A percentile compares a stretch with the other conserved stretches of the same genome.
phyloP scores from a whole-genome alignment of 2,113 vertebrate genomes.

The Vulpes lagopus region DNA sequence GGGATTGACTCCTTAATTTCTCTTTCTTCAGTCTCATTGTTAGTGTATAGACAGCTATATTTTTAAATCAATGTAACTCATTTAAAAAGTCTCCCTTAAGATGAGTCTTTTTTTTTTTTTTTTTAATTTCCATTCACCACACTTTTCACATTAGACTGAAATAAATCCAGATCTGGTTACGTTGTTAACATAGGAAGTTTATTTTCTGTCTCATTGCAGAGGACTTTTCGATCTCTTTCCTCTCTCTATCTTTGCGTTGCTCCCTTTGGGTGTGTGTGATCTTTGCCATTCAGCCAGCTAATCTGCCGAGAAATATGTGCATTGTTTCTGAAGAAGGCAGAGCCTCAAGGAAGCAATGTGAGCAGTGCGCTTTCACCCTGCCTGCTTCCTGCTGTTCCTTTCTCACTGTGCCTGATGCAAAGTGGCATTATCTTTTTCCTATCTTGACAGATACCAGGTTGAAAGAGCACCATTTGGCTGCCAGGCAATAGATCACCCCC shows the following conservation, averaged over 20 bases:
- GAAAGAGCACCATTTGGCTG: slow-evolving; percentile 67
- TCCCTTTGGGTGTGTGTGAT: neutral
- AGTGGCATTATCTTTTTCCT: slow-evolving; percentile 69
- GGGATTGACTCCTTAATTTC: no score
- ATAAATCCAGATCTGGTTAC: neutral
- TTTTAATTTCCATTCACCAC: neutral
- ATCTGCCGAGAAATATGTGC: slow-evolving; percentile 68
- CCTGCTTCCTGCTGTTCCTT: slow-evolving; percentile 80
- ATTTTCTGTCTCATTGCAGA: neutral
- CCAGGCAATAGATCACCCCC: slow-evolving; percentile 61
- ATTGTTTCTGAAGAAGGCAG: slow-evolving; percentile 78
- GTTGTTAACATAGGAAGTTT: neutral
- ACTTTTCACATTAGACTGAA: neutral
- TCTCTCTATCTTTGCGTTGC: neutral
- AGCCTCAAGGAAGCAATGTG: slow-evolving; percentile 85
- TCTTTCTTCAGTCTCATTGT: no score
- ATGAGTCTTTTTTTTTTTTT: neutral
- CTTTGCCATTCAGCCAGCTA: slow-evolving; percentile 61
- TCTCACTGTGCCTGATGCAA: slow-evolving; percentile 68
- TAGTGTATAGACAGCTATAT: neutral
- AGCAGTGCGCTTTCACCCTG: slow-evolving; percentile 81
- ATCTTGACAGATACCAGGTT: slow-evolving; percentile 70
- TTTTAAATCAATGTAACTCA: neutral
- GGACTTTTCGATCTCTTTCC: neutral
- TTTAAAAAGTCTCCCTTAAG: neutral